Conservation (phyloP, 2,888 invertebrate genomes). For the Drosophila phalerata region DNA sequence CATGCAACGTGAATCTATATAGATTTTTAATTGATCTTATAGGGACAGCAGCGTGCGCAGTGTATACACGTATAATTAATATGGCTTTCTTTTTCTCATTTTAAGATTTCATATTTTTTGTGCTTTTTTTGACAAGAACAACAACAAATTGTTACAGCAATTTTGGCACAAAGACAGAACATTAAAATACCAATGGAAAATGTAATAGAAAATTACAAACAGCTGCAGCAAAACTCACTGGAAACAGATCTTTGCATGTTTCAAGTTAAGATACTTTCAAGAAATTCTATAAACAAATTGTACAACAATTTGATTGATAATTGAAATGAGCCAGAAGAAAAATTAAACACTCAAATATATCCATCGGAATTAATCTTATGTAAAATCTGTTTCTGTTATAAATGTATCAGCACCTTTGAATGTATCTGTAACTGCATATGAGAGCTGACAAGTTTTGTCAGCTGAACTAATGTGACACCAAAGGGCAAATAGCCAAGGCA, state of each 20-base stretch:
- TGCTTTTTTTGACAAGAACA: slow-evolving; percentile 31
- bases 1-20: slow-evolving; percentile 49
- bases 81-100: slow-evolving; percentile 21
- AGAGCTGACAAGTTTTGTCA: slow-evolving; percentile 32
- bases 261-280: slow-evolving; percentile 8
- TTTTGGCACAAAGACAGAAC: slow-evolving; percentile 58
- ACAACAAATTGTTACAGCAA: slow-evolving; percentile 52
- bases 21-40: slow-evolving; percentile 57
- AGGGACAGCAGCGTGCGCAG: slow-evolving; percentile 42
- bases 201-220: slow-evolving; percentile 37
- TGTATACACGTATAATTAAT: slow-evolving; percentile 57
- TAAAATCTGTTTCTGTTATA: neutral
- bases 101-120: slow-evolving; percentile 1
- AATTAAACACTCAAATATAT: neutral
- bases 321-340: slow-evolving; percentile 10
- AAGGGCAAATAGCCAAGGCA: slow-evolving; percentile 63
- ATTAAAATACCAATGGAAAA: slow-evolving; percentile 53
- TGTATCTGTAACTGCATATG: slow-evolving; percentile 1
- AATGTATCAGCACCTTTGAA: neutral
- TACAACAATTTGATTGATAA: slow-evolving; percentile 15
- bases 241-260: neutral
- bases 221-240: slow-evolving; percentile 36
- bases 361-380: neutral
- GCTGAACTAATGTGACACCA: slow-evolving; percentile 19
- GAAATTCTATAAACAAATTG: slow-evolving; percentile 14